Evolutionary conservation across 64 coral and sea anemone species (phyloP).

Genomic region (Pocillopora damicornis): DNA sequence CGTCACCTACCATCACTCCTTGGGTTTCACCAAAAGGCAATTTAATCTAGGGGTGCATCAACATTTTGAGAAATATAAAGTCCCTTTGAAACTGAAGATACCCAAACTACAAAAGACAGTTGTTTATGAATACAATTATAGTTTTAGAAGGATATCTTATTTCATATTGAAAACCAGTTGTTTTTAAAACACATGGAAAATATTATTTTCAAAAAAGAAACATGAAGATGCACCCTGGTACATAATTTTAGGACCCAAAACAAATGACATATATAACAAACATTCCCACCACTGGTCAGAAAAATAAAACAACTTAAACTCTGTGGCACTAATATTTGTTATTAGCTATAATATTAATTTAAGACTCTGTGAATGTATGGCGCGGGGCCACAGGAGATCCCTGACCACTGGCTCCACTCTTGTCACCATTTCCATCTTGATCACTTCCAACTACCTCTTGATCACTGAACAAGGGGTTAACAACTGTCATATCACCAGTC

Average conservation of each 20-base stretch:
- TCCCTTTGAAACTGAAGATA: not conserved
- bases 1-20: not conserved
- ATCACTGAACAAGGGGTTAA: slow-evolving; percentile 98
- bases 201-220: not conserved
- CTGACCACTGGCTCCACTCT: slow-evolving; percentile 72
- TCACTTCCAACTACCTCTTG: slow-evolving; percentile 90
- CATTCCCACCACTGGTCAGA: slow-evolving; percentile 19
- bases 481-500: slow-evolving; percentile 99
- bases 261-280: slow-evolving; percentile 1
- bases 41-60: not conserved
- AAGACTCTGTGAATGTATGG: slow-evolving; percentile 30
- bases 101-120: not conserved
- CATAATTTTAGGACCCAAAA: slow-evolving; percentile 19
- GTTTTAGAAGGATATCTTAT: too few species aligned
- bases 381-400: slow-evolving; percentile 67
- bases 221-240: not conserved
- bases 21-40: not conserved
- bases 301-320: slow-evolving; percentile 39
- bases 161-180: not conserved
- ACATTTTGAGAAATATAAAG: not conserved
- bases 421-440: slow-evolving; percentile 77
- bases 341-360: slow-evolving; percentile 5
- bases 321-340: not conserved
- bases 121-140: not conserved
- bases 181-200: not conserved